Evolutionary conservation across 2,888 invertebrate species (phyloP), one percentile per base, ranked within the genome.

Genomic region (Andrena chrysosceles): DNA sequence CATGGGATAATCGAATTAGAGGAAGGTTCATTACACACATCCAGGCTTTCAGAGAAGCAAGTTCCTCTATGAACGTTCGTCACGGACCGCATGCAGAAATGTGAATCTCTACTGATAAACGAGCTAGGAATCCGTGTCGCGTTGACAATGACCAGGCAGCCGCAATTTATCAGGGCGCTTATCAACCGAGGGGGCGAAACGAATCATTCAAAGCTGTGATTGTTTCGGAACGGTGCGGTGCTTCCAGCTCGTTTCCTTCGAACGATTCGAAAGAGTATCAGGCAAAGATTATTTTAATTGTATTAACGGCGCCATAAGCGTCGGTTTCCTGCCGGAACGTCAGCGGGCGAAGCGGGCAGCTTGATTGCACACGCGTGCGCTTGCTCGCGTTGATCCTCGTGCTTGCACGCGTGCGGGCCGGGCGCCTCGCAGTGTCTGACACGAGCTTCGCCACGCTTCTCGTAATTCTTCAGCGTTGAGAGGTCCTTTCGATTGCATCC

Each of bases 251-350:
- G 16, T 42, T 1, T 42, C 13, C 5, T 42, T 42, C 16, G 13
- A 1, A 3, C 4, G 4, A 13, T 13, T 31, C 52, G 67, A 16
- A 56, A n/a, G 5, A 23, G 64, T 42, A 26, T 74, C 54, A 59
- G 62, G 29, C 71, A 62, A 59, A 73, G 76, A 82, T 64, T 59
- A 77, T 77, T 75, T 52, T 85, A 86, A 89, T 88, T 72, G 77
- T 52, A 86, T 77, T 83, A 87, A 83, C 81, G 76, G 69, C 77
- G 62, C 76, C 88, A 87, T 90, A 91, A 91, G 91, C 90, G 89
- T 87, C 70, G 79, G 89, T 87, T 91, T 91, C 91, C 91, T 90
- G 91, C 79, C 85, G 62, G 49, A 26, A 82, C 86, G 81, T 77
- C n/a, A 77, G 33, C 66, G 74, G 68, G 73, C 72, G 77, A 82